A percentile compares a stretch with the other conserved stretches of the same genome.
phyloP scores from a whole-genome alignment of 2,797 vertebrate species.

The Pipistrellus nathusii region DNA sequence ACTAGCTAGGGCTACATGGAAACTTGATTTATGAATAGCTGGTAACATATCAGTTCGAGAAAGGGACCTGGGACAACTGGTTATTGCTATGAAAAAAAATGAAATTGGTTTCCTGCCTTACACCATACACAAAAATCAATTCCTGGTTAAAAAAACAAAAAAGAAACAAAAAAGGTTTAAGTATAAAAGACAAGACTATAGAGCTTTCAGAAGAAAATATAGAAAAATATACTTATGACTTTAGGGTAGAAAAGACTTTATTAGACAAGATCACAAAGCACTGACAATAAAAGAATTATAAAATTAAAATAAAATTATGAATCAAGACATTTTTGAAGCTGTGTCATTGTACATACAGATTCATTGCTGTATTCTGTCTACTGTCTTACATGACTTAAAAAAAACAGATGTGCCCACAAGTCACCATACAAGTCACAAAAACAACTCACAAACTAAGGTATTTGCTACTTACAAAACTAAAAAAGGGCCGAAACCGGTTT shows the following conservation, averaged over 20 bases:
- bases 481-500: background rate
- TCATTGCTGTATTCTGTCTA: background rate
- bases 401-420: no score
- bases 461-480: background rate
- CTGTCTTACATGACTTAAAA: background rate
- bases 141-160: background rate
- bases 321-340: background rate
- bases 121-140: background rate
- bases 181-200: background rate
- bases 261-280: background rate
- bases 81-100: background rate
- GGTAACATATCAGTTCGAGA: background rate
- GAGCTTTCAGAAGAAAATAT: background rate
- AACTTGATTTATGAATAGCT: background rate
- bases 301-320: background rate
- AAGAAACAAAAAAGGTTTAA: background rate
- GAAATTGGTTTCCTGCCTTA: background rate
- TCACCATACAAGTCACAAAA: background rate
- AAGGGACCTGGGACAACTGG: background rate
- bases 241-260: conserved; percentile 28
- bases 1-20: background rate
- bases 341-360: background rate
- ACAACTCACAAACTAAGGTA: background rate
- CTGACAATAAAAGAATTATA: background rate
- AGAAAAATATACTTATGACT: background rate